phyloP scores from a whole-genome alignment of 2,113 vertebrate species.

The Pluvialis apricaria region DNA sequence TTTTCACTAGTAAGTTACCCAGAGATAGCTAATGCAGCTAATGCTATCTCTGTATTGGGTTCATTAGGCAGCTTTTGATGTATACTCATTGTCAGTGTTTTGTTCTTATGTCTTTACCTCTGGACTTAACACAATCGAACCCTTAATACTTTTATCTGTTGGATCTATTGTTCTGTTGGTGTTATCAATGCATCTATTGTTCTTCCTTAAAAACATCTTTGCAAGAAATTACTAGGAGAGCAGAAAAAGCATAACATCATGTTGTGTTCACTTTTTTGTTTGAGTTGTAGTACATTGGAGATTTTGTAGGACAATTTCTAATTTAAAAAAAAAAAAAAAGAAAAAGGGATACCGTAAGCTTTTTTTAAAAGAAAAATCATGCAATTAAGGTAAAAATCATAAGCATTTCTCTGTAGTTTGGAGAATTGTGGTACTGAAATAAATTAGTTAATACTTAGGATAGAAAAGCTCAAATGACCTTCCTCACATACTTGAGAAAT shows the following conservation, averaged over 20 bases:
- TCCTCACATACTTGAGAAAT: neutral
- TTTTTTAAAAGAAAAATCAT: neutral
- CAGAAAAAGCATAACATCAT: neutral
- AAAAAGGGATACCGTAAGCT: neutral
- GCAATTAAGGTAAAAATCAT: neutral
- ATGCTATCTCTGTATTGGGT: too few species aligned
- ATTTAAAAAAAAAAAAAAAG: neutral
- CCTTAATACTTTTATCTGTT: neutral
- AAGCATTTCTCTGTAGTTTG: neutral
- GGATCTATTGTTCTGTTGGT: neutral
- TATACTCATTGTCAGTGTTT: neutral
- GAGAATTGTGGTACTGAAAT: neutral
- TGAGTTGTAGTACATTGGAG: neutral
- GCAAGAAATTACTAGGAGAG: neutral
- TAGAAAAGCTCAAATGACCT: neutral
- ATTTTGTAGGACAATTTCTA: neutral
- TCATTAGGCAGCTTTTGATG: conserved; percentile 14
- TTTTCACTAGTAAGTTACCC: neutral
- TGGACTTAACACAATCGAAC: neutral
- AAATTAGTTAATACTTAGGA: neutral
- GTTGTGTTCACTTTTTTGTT: neutral
- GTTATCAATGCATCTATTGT: neutral
- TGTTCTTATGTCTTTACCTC: neutral
- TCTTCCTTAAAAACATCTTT: neutral
- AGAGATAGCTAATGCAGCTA: neutral